Evolutionary conservation across 1,140 invertebrate genomes (phyloP).

Genomic region (Meteorus sp.): DNA sequence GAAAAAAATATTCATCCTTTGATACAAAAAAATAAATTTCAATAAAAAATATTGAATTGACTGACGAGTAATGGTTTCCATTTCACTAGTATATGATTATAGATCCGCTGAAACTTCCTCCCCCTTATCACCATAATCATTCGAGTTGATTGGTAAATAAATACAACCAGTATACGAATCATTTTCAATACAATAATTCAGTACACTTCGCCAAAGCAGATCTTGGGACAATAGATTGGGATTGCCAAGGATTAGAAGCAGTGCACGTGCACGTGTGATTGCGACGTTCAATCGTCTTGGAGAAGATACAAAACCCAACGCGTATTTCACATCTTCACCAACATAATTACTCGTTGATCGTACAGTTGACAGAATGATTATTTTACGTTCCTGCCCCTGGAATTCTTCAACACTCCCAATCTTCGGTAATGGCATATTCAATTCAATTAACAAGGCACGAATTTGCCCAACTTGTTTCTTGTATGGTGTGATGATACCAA

Average conservation of each 20-base stretch:
- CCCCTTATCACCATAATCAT: not conserved
- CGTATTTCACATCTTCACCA: conserved; percentile 61
- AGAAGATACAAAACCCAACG: conserved; percentile 76
- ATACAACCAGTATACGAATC: conserved; percentile 45
- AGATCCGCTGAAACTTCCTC: no score
- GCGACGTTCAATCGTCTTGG: conserved; percentile 85
- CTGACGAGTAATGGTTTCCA: no score
- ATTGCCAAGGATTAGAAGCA: conserved; percentile 83
- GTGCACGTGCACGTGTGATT: conserved; percentile 77
- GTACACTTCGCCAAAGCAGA: conserved; percentile 70
- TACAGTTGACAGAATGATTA: conserved; percentile 87
- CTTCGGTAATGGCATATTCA: conserved; percentile 73
- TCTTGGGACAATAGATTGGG: conserved; percentile 74
- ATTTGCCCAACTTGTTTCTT: conserved; percentile 83
- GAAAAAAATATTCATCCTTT: no score
- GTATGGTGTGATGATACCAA: conserved; percentile 94
- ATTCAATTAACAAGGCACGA: conserved; percentile 65
- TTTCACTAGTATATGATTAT: no score
- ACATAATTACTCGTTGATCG: conserved; percentile 63
- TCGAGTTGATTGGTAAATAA: conserved; percentile 27
- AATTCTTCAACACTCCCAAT: conserved; percentile 95
- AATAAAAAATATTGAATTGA: no score
- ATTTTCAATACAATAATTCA: conserved; percentile 58
- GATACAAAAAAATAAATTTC: no score
- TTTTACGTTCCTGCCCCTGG: conserved; percentile 87